Evolutionary conservation across 2,888 invertebrate genomes (phyloP).

Genomic region (Drosophila macrospina): DNA sequence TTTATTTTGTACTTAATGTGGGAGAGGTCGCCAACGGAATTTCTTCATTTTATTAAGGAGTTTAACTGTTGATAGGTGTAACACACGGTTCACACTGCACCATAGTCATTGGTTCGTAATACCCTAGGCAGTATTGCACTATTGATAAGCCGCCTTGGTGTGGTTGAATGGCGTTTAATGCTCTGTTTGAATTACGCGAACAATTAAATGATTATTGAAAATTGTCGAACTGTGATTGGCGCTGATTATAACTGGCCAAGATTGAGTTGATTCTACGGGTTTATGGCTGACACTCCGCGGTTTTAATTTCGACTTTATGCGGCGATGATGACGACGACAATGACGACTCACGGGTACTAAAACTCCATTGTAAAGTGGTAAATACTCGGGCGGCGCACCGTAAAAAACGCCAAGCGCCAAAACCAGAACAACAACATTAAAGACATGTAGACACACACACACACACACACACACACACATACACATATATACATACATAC

Average conservation of each 20-base stretch:
- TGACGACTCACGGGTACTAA: slow-evolving; percentile 82
- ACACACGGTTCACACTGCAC: slow-evolving; percentile 19
- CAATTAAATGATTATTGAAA: slow-evolving; percentile 54
- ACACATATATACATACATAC: slow-evolving; percentile 19
- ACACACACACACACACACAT: slow-evolving; percentile 21
- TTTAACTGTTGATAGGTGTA: slow-evolving; percentile 7
- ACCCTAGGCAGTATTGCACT: background rate
- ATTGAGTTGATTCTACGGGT: slow-evolving; percentile 67
- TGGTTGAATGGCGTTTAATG: slow-evolving; percentile 22
- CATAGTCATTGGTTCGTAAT: slow-evolving; percentile 9
- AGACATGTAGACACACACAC: slow-evolving; percentile 57
- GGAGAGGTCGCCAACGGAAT: slow-evolving; percentile 31
- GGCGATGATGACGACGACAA: slow-evolving; percentile 83
- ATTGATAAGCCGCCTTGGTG: background rate
- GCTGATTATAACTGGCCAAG: slow-evolving; percentile 51
- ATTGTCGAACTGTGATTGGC: slow-evolving; percentile 43
- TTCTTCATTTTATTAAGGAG: slow-evolving; percentile 45
- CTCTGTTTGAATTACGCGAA: slow-evolving; percentile 23
- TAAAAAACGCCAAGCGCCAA: slow-evolving; percentile 80
- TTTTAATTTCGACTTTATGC: slow-evolving; percentile 83
- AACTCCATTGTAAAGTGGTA: slow-evolving; percentile 83
- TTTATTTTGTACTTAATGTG: slow-evolving; percentile 10
- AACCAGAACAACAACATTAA: slow-evolving; percentile 79
- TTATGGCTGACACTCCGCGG: slow-evolving; percentile 81
- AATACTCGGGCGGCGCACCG: slow-evolving; percentile 81